phyloP scores from a whole-genome alignment of 2,113 vertebrate species.

The Gadus chalcogrammus region DNA sequence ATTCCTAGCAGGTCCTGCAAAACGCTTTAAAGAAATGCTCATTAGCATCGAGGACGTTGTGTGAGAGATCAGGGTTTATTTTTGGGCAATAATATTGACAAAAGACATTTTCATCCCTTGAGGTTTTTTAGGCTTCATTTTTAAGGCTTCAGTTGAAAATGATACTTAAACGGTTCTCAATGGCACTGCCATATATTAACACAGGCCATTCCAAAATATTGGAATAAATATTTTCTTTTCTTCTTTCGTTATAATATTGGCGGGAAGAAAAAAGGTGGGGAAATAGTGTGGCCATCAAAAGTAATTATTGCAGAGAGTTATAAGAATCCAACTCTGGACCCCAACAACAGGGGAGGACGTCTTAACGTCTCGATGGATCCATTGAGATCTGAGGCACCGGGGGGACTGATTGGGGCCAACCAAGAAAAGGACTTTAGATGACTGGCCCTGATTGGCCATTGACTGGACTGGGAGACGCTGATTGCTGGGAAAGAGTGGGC shows the following conservation, averaged over 20 bases:
- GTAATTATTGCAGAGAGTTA: neutral
- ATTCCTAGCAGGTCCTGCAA: neutral
- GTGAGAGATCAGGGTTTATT: too few relatives aligned
- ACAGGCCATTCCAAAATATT: too few relatives aligned
- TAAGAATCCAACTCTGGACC: conserved; percentile 15
- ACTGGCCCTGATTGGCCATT: conserved; percentile 7
- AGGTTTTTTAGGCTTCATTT: too few relatives aligned
- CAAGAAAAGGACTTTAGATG: neutral
- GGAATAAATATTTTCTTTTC: too few relatives aligned
- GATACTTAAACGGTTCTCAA: too few relatives aligned
- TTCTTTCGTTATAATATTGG: too few relatives aligned
- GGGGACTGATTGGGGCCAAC: neutral
- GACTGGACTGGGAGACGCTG: neutral
- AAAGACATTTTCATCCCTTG: too few relatives aligned
- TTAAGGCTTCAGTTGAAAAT: too few relatives aligned
- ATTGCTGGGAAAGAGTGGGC: conserved; percentile 11
- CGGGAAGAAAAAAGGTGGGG: too few relatives aligned
- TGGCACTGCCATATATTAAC: too few relatives aligned
- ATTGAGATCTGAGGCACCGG: neutral
- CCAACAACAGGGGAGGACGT: conserved; percentile 10
- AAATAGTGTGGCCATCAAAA: neutral
- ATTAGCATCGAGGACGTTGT: neutral
- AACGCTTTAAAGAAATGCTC: neutral
- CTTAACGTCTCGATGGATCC: neutral
- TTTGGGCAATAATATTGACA: too few relatives aligned